Percentiles rank a stretch among this genome's conserved stretches.
phyloP scores from a whole-genome alignment of 2,888 invertebrate species.

The Camptogramma bilineatum region DNA sequence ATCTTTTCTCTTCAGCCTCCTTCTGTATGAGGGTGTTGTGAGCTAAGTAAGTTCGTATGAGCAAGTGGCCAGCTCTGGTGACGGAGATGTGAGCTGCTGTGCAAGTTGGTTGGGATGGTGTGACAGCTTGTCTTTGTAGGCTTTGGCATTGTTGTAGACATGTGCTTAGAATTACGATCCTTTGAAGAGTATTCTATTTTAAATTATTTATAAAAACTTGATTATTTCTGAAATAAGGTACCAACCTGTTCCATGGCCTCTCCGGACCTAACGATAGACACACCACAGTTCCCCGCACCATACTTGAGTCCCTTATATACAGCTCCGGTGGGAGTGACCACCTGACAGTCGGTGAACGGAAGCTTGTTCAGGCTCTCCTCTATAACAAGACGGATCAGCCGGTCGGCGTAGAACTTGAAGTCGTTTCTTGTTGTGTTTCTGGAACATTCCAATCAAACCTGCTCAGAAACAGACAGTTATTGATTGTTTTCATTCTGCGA shows the following conservation, averaged over 20 bases:
- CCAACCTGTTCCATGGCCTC: slow-evolving; percentile 97
- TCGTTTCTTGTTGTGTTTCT: slow-evolving; percentile 97
- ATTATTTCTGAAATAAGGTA: not conserved
- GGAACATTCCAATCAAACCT: slow-evolving; percentile 49
- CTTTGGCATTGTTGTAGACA: too few species aligned
- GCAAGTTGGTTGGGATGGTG: too few species aligned
- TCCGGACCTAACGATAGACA: slow-evolving; percentile 97
- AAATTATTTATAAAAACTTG: not conserved
- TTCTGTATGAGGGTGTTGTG: too few species aligned
- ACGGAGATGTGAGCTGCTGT: too few species aligned
- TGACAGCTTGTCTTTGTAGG: too few species aligned
- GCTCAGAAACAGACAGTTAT: not conserved
- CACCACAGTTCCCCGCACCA: slow-evolving; percentile 99
- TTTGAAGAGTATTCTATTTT: too few species aligned
- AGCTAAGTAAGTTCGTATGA: too few species aligned
- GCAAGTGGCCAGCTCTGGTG: too few species aligned
- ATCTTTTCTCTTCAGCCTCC: too few species aligned
- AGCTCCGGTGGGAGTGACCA: slow-evolving; percentile 97
- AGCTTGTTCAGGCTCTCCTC: slow-evolving; percentile 99
- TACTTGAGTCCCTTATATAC: slow-evolving; percentile 97
- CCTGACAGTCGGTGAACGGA: slow-evolving; percentile 95
- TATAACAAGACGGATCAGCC: slow-evolving; percentile 97
- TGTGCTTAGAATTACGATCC: too few species aligned
- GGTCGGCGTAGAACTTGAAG: slow-evolving; percentile 99
- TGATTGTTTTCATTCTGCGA: not conserved